Evolutionary conservation across 1,140 invertebrate species (phyloP), one percentile per base, ranked within the genome.

Genomic region (Propsilocerus akamusi): DNA sequence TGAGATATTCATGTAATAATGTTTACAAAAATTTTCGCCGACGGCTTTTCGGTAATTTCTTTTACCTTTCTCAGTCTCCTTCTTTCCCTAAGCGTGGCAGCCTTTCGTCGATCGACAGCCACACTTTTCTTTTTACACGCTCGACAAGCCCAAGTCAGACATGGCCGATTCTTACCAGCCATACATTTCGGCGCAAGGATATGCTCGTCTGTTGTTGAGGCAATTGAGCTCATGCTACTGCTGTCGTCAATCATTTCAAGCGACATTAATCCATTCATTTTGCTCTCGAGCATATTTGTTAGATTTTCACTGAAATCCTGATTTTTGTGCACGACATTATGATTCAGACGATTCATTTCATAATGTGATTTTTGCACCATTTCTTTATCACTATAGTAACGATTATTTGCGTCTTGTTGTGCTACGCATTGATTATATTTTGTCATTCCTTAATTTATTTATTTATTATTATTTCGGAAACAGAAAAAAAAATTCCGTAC

Each of bases 91-190:
- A 98, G 75, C 0, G 95, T 98, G 2, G 95, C 95, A 5, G 95
- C 94, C 74, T 96, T 96, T 59, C 95, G 74, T 30, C 95, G 71
- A 66, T 98, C 94, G 1, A 97, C 86, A 4, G 89, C 84, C 14
- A 95, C 87, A 4, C 83, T 90, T 68, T 94, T 94, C 67, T 87
- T 81, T 63, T 96, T 96, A 68, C 91, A 96, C 1, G 90, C 89
- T 63, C 96, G 95, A 67, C 92, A 96, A 5, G 91, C 92, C 91
- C 91, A 96, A 2, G 92, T 75, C 2, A 96, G 72, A 61, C 92
- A 97, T 49, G 84, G 75, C 46, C 86, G 72, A 26, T 74, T 76
- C 8, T 74, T 72, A 37, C 71, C 70, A 37, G 65, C 56, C 17
- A 59, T 59, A 17, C 60, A 57, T 0, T 67, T 57, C 0, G 73